These are phyloP conservation scores for Aphelinus certus DNA, from an alignment of 1,140 invertebrate genomes.

Conservation along the genomic window DNA sequence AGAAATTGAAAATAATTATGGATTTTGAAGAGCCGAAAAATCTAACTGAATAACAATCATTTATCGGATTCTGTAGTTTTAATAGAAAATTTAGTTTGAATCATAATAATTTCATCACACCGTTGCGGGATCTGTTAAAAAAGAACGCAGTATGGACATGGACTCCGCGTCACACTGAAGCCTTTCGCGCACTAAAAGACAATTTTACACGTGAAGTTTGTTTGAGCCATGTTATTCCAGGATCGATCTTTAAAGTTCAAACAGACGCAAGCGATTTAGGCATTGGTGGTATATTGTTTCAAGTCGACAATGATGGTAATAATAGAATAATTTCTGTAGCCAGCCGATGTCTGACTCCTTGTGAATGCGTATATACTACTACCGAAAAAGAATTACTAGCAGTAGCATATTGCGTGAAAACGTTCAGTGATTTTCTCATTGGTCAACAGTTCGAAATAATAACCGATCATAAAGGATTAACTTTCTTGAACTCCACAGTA, in stretches of 20 bases:
- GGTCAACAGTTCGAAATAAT: constrained; percentile 49
- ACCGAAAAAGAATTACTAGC: constrained; percentile 55
- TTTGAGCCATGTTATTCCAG: constrained; percentile 19
- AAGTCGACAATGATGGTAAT: constrained; percentile 21
- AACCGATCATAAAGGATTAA: constrained; percentile 64
- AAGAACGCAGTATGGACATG: constrained; percentile 35
- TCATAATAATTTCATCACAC: constrained; percentile 30
- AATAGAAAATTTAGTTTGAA: constrained; percentile 39
- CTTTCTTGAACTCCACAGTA: constrained; percentile 57
- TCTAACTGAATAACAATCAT: constrained; percentile 38
- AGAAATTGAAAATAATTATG: background rate
- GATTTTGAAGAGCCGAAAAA: constrained; percentile 31
- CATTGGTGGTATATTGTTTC: constrained; percentile 41
- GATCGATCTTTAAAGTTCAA: constrained; percentile 29
- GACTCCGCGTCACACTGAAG: constrained; percentile 24
- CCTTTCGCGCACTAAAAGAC: constrained; percentile 37
- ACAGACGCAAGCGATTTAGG: constrained; percentile 42
- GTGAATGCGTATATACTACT: constrained; percentile 45
- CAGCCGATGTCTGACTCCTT: constrained; percentile 30
- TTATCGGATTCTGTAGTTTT: constrained; percentile 39
- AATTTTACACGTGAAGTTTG: constrained; percentile 31
- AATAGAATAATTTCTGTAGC: constrained; percentile 36
- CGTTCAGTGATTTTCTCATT: constrained; percentile 48
- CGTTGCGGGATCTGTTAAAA: constrained; percentile 38
- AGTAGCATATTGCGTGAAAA: constrained; percentile 49